Evolutionary conservation across 2,797 vertebrate genomes (phyloP), one percentile per base, ranked within the genome.

Genomic region (Allobates femoralis): DNA sequence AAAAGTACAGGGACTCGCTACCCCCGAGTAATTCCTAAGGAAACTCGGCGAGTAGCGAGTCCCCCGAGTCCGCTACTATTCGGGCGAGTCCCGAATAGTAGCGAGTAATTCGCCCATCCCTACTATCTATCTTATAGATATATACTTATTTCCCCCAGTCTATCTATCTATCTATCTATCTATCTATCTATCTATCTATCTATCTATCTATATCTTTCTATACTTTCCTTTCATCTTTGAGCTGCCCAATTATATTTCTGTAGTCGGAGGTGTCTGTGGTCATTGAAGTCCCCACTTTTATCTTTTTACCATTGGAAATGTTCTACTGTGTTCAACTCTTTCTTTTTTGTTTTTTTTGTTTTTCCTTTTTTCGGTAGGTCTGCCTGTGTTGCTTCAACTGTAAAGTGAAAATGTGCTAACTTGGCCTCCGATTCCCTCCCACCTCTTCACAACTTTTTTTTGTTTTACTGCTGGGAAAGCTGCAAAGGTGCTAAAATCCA

Each of bases 401-500:
- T 71, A 71, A 71, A 71, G 67, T 41, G 67, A 71, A 74, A 74
- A 77, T 56, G 15, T 77, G 75, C 23, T 56, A 77, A 4, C 53
- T 56, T 56, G 51, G 50, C 75, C 30, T 30, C 75, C 30, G 18
- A 19, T 30, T 21, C 53, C 30, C 75, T 56, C 75, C 75, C 75
- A 53, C 53, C 50, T 30, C 51, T 55, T 76, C 74, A 56, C 32
- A 55, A 77, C 53, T 53, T 56, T n/a, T n/a, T 71, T 77, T 77
- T 77, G 75, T 77, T 77, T 77, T 77, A 77, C 26, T 32, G 75
- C 51, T 77, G 46, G 75, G 53, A 77, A 18, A 53, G 51, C 26
- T 3, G 75, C 75, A 77, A n/a, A 79, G 77, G 77, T 79, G 77
- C 75, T 77, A 77, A 77, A 77, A 77, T 77, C 51, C 30, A 53